phyloP scores from a whole-genome alignment of 2,113 vertebrate species.

The Siniperca knerii region DNA sequence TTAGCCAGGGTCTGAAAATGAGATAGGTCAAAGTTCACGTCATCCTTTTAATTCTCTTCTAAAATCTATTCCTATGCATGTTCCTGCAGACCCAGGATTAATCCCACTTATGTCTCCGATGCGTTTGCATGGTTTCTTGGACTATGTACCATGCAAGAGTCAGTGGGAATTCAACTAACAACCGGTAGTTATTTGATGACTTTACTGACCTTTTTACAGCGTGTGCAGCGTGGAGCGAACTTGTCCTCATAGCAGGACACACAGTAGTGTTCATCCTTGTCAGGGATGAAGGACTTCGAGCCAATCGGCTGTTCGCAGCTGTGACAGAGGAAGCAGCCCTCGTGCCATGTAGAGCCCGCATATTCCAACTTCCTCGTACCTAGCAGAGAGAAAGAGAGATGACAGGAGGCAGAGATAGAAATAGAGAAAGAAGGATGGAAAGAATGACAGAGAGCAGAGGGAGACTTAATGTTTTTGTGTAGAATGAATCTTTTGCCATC shows the following conservation, averaged over 20 bases:
- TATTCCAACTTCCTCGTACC: constrained; percentile 98
- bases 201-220: constrained; percentile 93
- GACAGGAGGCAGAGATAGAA: not conserved
- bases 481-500: not conserved
- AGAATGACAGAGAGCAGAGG: constrained; percentile 8
- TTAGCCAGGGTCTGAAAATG: constrained; percentile 91
- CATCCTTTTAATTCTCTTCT: not conserved
- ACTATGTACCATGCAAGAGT: not conserved
- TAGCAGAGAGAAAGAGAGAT: constrained; percentile 64
- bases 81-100: not conserved
- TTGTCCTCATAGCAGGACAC: constrained; percentile 98
- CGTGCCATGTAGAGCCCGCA: constrained; percentile 95
- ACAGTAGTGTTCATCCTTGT: constrained; percentile 97
- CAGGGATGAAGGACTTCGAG: constrained; percentile 97
- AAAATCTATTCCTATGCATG: not conserved
- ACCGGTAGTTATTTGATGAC: not conserved
- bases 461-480: not conserved
- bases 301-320: constrained; percentile 97
- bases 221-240: constrained; percentile 96
- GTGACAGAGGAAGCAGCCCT: constrained; percentile 96
- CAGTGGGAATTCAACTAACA: not conserved
- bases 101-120: accelerated
- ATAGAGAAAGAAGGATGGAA: constrained; percentile 1
- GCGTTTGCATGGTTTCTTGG: not conserved
- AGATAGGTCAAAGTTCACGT: constrained; percentile 26